Conservation (phyloP, 2,888 invertebrate species). For the Caenorhabditis becei region DNA sequence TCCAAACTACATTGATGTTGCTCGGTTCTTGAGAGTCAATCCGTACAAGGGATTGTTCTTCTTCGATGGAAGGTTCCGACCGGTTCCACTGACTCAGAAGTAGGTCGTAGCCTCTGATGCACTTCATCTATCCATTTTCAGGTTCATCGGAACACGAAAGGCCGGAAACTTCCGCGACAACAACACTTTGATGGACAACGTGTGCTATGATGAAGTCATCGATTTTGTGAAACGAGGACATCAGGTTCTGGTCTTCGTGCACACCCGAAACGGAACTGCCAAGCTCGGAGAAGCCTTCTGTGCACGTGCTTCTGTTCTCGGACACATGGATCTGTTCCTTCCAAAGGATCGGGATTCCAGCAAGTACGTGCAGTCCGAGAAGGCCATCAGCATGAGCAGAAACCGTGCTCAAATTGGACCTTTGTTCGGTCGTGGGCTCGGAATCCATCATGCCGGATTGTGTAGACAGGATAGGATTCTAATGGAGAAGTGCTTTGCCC, state of each 20-base stretch:
- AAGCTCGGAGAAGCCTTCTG: conserved; percentile 90
- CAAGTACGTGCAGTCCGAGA: conserved; percentile 69
- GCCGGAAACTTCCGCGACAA: conserved; percentile 63
- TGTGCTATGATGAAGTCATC: conserved; percentile 92
- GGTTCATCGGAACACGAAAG: conserved; percentile 77
- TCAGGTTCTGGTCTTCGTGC: conserved; percentile 91
- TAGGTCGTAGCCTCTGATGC: too few species aligned
- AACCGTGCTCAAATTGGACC: conserved; percentile 85
- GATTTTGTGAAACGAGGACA: conserved; percentile 92
- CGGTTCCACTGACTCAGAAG: conserved; percentile 85
- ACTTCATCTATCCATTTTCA: conserved; percentile 60
- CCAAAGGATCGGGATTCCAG: conserved; percentile 59
- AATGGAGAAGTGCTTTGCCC: conserved; percentile 92
- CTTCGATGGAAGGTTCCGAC: conserved; percentile 90
- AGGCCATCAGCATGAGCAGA: conserved; percentile 67
- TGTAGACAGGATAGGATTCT: conserved; percentile 90
- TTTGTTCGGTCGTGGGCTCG: conserved; percentile 90
- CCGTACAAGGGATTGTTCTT: conserved; percentile 86
- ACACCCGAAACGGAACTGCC: conserved; percentile 96
- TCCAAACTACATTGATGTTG: conserved; percentile 97
- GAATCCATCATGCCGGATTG: conserved; percentile 98
- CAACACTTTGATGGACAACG: conserved; percentile 69
- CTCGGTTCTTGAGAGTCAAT: conserved; percentile 94
- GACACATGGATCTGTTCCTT: conserved; percentile 69
- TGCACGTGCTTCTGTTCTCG: conserved; percentile 86